Conservation (phyloP, 2,113 vertebrate species). For the Ancistrus triradiatus region DNA sequence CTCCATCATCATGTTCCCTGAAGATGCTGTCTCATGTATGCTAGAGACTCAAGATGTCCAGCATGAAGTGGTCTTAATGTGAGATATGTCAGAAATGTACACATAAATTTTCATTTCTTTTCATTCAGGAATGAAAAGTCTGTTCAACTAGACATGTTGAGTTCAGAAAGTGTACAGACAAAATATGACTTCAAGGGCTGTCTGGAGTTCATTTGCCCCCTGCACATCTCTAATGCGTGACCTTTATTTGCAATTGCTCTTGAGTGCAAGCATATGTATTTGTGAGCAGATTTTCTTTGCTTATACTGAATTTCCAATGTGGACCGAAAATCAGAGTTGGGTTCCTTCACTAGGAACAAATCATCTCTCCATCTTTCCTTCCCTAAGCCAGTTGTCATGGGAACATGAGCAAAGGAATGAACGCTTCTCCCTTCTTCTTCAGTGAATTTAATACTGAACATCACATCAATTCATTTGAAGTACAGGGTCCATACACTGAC, state of each 20-base stretch:
- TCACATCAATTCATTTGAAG: not conserved
- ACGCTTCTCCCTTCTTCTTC: constrained; percentile 10
- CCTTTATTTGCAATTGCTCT: too few relatives aligned
- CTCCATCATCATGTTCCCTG: constrained; percentile 35
- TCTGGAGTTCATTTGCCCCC: not conserved
- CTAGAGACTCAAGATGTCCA: constrained; percentile 44
- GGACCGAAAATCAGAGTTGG: constrained; percentile 2
- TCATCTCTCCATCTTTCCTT: constrained; percentile 31
- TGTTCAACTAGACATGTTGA: not conserved
- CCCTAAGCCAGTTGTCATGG: constrained; percentile 55
- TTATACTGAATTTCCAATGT: constrained; percentile 11
- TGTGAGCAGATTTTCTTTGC: not conserved
- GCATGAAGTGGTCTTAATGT: constrained; percentile 46
- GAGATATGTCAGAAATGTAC: constrained; percentile 59
- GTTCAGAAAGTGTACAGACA: not conserved
- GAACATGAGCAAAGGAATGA: constrained; percentile 51
- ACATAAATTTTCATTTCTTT: too few relatives aligned
- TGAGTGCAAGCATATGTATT: too few relatives aligned
- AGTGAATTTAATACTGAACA: constrained; percentile 22
- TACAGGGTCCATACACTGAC: not conserved
- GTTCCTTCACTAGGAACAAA: constrained; percentile 26
- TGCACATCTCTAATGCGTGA: not conserved
- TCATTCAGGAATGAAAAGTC: not conserved
- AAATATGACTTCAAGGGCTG: not conserved
- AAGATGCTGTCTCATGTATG: constrained; percentile 55